Base-by-base conservation (phyloP, 2,888 invertebrate species). In the Aporophyla lueneburgensis region DNA sequence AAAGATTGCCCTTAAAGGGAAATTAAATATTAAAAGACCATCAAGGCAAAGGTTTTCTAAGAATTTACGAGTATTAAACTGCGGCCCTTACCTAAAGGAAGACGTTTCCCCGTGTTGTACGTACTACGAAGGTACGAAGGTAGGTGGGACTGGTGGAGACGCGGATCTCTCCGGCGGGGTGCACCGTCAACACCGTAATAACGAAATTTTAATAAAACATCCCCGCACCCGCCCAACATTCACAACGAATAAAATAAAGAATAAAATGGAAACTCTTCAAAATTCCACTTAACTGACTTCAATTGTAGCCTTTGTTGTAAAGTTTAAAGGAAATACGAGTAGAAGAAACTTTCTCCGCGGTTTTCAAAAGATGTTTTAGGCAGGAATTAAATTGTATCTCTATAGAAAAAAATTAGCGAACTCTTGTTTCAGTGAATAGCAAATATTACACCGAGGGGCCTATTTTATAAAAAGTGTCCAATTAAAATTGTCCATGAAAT, bases 11-110 rank as follows among this genome's bases (percentile, higher is more conserved):
- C 92, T 92, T 93, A 92, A 93, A 92, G 92, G 92, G 92, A 95
- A 94, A 95, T 95, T 95, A 95, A 95, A 95, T 95, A 95, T 95
- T 95, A 94, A 96, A 95, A 94, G 91, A 92, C 92, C 92, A 94
- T 93, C 93, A 93, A 88, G 86, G 92, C 89, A 91, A 93, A 93
- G 92, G 92, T 93, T 94, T 92, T 92, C 91, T 93, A 94, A 93
- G 92, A 94, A 94, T 93, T 94, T 93, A 93, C 92, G 92, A 93
- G 93, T 91, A 93, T 94, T 94, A 93, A 94, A 92, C 92, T 90
- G 91, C 89, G 92, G 89, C 88, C 92, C 88, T 90, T 91, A 87
- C 88, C 87, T 86, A 91, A 92, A 91, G 90, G 89, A 91, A 92
- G 90, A 91, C 86, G 90, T 90, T 91, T 89, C 86, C 87, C 84